Percentiles rank a stretch among this genome's conserved stretches.
Evolutionary conservation across 2,113 vertebrate genomes (phyloP).

Genomic region (Herpailurus yagouaroundi): DNA sequence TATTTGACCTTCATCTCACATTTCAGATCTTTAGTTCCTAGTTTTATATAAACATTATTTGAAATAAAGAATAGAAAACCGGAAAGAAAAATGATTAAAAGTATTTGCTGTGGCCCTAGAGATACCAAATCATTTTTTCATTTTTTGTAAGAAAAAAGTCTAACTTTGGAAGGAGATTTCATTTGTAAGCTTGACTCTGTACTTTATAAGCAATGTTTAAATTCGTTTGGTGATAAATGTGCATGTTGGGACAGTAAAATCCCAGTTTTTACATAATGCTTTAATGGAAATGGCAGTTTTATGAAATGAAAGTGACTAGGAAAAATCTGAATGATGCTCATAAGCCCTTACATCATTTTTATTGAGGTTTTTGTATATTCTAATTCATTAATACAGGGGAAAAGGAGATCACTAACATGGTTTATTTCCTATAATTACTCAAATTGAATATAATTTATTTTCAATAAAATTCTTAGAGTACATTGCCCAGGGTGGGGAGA

Average conservation of each 20-base stretch:
- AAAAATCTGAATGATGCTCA: slow-evolving; percentile 63
- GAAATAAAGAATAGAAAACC: background rate
- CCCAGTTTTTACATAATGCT: slow-evolving; percentile 62
- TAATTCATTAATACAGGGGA: slow-evolving; percentile 66
- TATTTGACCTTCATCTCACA: background rate
- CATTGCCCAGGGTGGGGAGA: slow-evolving; percentile 27
- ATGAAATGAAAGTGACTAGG: slow-evolving; percentile 71
- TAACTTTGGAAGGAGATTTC: slow-evolving; percentile 45
- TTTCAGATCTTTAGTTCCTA: slow-evolving; percentile 21
- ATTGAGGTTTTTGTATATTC: slow-evolving; percentile 69
- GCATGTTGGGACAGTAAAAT: slow-evolving; percentile 50
- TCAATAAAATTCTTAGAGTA: slow-evolving; percentile 70
- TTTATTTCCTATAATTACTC: slow-evolving; percentile 73
- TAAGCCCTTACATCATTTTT: slow-evolving; percentile 67
- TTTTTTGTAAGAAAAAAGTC: background rate
- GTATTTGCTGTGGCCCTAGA: slow-evolving; percentile 45
- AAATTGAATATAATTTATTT: slow-evolving; percentile 66
- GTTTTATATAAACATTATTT: background rate
- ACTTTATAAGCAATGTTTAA: slow-evolving; percentile 56
- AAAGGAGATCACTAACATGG: slow-evolving; percentile 51
- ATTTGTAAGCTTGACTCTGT: slow-evolving; percentile 69
- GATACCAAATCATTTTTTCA: slow-evolving; percentile 48
- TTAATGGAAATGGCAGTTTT: slow-evolving; percentile 74
- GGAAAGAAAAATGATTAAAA: slow-evolving; percentile 43
- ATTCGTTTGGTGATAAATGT: slow-evolving; percentile 52